Evolutionary conservation across 37 sponge, comb jelly and placozoan genomes (phyloP).

Genomic region (Beroe forskalii): DNA sequence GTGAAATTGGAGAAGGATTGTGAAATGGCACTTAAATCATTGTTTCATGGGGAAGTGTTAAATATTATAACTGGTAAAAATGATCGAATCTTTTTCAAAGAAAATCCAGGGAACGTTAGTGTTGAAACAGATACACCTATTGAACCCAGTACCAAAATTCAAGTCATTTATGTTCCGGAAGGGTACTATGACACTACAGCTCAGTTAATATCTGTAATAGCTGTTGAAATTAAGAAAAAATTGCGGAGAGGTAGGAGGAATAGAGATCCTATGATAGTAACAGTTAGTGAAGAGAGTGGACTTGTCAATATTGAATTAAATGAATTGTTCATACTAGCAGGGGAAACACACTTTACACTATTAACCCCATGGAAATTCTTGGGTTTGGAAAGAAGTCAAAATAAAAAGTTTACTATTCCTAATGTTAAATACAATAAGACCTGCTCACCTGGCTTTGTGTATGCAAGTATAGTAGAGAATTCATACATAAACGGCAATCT

Average conservation of each 20-base stretch:
- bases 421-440: not conserved
- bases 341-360: not conserved
- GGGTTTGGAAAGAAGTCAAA: not conserved
- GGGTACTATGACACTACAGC: not conserved
- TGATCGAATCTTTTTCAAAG: not conserved
- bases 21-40: not conserved
- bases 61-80: not conserved
- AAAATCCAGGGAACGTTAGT: no score
- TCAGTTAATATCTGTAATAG: not conserved
- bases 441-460: not conserved
- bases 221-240: not conserved
- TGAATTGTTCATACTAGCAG: not conserved
- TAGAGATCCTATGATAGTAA: not conserved
- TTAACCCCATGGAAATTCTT: not conserved
- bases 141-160: not conserved
- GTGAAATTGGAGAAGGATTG: not conserved
- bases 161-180: not conserved
- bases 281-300: not conserved
- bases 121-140: not conserved
- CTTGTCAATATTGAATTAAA: not conserved
- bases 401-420: not conserved
- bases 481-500: conserved; percentile 37
- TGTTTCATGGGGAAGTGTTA: not conserved
- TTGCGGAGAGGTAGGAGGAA: not conserved
- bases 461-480: conserved; percentile 21